Evolutionary conservation across 2,797 vertebrate species (phyloP).

Genomic region (Acanthopagrus latus): DNA sequence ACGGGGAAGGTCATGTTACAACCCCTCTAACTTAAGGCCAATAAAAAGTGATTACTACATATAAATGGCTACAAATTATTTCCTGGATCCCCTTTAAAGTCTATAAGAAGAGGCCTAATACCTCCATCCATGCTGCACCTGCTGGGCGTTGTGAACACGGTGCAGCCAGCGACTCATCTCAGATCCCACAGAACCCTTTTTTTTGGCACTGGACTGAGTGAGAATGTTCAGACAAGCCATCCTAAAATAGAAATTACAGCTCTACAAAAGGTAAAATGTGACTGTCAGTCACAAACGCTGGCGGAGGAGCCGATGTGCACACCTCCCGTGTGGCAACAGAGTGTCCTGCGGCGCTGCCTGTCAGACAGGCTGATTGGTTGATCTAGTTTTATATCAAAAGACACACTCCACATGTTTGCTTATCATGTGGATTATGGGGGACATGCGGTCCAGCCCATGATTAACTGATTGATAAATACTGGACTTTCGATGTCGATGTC

Average conservation of each 20-base stretch:
- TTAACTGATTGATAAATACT: too few relatives aligned
- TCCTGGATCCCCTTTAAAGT: neutral
- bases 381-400: neutral
- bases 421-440: too few relatives aligned
- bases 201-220: too few relatives aligned
- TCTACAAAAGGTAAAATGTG: neutral
- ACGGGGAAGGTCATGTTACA: too few relatives aligned
- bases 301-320: neutral
- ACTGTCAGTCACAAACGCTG: neutral
- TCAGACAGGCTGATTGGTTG: neutral
- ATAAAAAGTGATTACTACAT: too few relatives aligned
- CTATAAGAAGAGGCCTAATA: neutral
- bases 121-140: neutral
- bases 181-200: neutral
- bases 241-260: neutral
- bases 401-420: neutral
- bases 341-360: neutral
- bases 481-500: too few relatives aligned
- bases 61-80: too few relatives aligned
- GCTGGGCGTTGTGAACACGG: neutral
- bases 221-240: neutral
- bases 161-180: neutral
- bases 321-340: neutral
- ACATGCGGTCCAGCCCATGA: too few relatives aligned
- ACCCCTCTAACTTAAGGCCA: too few relatives aligned